These are phyloP conservation scores for Lasioglossum lativentre DNA, from an alignment of 2,888 invertebrate genomes.

Conservation along the genomic window DNA sequence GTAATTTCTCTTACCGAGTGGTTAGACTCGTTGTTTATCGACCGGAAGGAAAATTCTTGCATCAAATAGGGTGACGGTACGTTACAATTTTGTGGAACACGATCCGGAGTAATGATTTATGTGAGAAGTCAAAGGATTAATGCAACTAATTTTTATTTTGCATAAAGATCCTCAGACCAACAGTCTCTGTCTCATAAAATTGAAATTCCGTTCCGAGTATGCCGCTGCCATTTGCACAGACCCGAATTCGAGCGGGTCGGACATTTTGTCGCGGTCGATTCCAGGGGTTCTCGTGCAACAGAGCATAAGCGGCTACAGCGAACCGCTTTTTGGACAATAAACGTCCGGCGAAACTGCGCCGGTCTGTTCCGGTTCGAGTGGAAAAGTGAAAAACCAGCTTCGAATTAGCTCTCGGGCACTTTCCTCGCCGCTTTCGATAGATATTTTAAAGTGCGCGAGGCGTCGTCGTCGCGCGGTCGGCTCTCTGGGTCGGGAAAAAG, in stretches of 20 bases:
- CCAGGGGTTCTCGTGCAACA: constrained; percentile 4
- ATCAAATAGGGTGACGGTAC: no score
- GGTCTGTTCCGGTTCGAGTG: constrained; percentile 23
- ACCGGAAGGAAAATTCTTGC: neutral
- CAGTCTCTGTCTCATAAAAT: neutral
- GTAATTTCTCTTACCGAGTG: neutral
- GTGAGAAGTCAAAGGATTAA: neutral
- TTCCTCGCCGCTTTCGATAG: constrained; percentile 65
- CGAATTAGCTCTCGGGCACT: constrained; percentile 60
- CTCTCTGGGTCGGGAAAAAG: constrained; percentile 31
- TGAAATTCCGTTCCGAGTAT: neutral
- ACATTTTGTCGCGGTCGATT: constrained; percentile 13
- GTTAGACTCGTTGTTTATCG: neutral
- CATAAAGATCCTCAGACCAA: neutral
- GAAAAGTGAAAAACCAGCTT: constrained; percentile 64
- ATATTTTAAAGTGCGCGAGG: constrained; percentile 65
- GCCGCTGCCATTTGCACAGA: neutral
- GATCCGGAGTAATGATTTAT: no score
- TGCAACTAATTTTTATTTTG: neutral
- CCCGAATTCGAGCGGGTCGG: neutral
- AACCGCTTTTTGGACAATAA: constrained; percentile 41
- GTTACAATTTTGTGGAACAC: no score
- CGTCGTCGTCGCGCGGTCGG: constrained; percentile 44
- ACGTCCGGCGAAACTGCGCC: constrained; percentile 14
- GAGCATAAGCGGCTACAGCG: constrained; percentile 27